Conservation (phyloP, 2,113 vertebrate genomes). For the Osmerus eperlanus region DNA sequence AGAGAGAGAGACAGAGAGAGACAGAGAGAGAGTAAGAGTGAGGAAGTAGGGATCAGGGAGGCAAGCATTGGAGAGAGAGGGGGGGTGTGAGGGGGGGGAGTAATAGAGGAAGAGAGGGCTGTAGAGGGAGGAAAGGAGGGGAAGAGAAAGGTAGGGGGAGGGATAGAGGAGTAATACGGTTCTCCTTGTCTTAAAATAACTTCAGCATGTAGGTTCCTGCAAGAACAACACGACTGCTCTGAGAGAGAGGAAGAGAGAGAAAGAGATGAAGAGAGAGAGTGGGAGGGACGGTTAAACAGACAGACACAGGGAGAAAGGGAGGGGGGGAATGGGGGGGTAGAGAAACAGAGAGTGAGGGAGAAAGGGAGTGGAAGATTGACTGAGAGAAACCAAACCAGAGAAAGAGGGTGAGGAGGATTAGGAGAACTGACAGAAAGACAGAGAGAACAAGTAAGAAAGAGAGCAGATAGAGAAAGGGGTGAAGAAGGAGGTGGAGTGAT, state of each 20-base stretch:
- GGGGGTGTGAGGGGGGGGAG: background rate
- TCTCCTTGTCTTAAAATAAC: conserved; percentile 70
- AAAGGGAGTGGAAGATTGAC: background rate
- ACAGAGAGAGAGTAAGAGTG: conserved; percentile 39
- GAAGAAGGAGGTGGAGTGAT: conserved; percentile 1
- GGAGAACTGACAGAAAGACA: background rate
- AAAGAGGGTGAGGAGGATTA: conserved; percentile 2
- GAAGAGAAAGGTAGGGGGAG: conserved; percentile 6
- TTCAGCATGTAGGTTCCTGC: conserved; percentile 61
- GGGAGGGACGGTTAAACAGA: background rate
- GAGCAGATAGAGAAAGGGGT: background rate
- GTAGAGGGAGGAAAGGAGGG: background rate
- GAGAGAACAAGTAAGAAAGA: background rate
- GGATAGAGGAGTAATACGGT: conserved; percentile 55
- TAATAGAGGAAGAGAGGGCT: conserved; percentile 35
- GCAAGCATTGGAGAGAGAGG: conserved; percentile 29
- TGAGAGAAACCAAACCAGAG: background rate
- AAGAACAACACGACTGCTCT: conserved; percentile 49
- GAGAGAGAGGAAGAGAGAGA: background rate
- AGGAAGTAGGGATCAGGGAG: conserved; percentile 23
- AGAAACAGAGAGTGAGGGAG: background rate
- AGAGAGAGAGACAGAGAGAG: conserved; percentile 29
- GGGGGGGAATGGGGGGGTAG: conserved; percentile 1
- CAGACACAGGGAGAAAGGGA: conserved; percentile 2
- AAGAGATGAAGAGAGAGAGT: background rate